Evolutionary conservation across 2,888 invertebrate species (phyloP).

Genomic region (Polyommatus icarus): DNA sequence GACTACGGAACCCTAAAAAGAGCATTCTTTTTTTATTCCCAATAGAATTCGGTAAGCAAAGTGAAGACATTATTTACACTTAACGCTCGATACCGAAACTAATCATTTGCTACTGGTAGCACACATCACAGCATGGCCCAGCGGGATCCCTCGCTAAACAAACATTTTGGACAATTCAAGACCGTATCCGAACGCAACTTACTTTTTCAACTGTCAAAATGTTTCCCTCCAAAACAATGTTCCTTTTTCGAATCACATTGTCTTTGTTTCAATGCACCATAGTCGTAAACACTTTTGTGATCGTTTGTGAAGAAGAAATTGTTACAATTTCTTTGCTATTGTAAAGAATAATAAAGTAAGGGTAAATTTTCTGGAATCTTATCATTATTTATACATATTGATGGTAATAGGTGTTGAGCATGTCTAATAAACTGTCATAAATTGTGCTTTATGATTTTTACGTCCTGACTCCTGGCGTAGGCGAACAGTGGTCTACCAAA

Average conservation of each 20-base stretch:
- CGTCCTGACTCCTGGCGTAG: background rate
- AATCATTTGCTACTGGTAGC: slow-evolving; percentile 76
- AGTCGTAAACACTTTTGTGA: slow-evolving; percentile 40
- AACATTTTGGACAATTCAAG: slow-evolving; percentile 68
- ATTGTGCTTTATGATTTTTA: background rate
- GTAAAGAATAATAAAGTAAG: slow-evolving; percentile 25
- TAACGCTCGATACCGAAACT: slow-evolving; percentile 69
- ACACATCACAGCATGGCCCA: slow-evolving; percentile 59
- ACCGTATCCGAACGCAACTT: slow-evolving; percentile 59
- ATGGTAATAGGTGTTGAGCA: slow-evolving; percentile 15
- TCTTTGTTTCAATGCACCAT: slow-evolving; percentile 50
- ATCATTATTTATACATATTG: slow-evolving; percentile 14
- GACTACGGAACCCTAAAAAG: no score
- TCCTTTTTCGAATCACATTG: slow-evolving; percentile 44
- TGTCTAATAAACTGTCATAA: slow-evolving; percentile 18
- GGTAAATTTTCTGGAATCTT: slow-evolving; percentile 28
- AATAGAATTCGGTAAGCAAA: slow-evolving; percentile 41
- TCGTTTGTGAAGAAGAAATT: slow-evolving; percentile 53
- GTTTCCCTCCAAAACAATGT: slow-evolving; percentile 58
- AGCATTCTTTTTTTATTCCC: slow-evolving; percentile 30
- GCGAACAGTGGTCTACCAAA: background rate
- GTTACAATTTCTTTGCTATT: slow-evolving; percentile 62
- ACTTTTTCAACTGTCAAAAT: slow-evolving; percentile 62
- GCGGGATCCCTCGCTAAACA: slow-evolving; percentile 59
- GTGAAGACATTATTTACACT: slow-evolving; percentile 70